Conservation (phyloP, 1,140 invertebrate species). For the Campoletis sonorensis region DNA sequence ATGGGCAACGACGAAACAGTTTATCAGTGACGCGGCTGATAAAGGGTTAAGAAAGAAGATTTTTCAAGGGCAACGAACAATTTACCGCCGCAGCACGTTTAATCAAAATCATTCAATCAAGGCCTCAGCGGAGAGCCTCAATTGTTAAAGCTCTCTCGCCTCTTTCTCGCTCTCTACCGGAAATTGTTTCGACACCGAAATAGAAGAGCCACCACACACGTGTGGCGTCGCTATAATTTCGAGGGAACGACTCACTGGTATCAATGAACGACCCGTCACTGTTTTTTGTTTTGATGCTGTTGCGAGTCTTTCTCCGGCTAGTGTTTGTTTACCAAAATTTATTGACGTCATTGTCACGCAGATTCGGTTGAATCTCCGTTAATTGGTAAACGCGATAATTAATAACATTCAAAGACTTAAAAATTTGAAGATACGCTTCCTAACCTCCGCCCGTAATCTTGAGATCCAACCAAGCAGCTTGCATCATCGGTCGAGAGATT, state of each 20-base stretch:
- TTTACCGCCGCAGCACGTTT: constrained; percentile 54
- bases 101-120: constrained; percentile 63
- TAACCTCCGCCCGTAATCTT: background rate
- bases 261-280: background rate
- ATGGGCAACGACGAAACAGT: constrained; percentile 38
- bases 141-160: constrained; percentile 53
- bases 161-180: constrained; percentile 41
- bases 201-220: constrained; percentile 37
- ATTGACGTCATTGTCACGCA: background rate
- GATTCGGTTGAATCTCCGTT: background rate
- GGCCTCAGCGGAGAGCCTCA: constrained; percentile 51
- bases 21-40: constrained; percentile 23
- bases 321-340: background rate
- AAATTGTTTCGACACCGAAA: constrained; percentile 50
- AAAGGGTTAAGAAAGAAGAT: too few species aligned
- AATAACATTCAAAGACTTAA: too few species aligned
- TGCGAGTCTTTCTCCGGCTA: background rate
- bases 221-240: constrained; percentile 27
- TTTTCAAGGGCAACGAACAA: constrained; percentile 61
- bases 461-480: constrained; percentile 21
- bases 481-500: constrained; percentile 20
- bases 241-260: constrained; percentile 8
- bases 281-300: background rate
- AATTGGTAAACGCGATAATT: background rate
- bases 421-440: too few species aligned